These are phyloP conservation scores for Sardinella longiceps DNA, from an alignment of 2,797 vertebrate genomes.

Conservation along the genomic window DNA sequence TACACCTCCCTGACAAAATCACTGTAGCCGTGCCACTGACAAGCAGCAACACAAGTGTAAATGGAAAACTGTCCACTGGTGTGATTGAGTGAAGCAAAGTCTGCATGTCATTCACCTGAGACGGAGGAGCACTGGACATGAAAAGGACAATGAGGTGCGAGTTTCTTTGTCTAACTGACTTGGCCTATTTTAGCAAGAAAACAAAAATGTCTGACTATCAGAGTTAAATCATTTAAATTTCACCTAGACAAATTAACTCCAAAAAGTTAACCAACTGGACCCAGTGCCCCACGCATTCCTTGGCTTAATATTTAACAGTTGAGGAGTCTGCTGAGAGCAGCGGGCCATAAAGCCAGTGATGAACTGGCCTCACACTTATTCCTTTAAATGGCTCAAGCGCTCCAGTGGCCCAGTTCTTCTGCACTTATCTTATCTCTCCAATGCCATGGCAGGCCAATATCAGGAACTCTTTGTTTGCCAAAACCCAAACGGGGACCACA, in stretches of 20 bases:
- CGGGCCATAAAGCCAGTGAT: neutral
- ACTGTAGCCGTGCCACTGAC: no score
- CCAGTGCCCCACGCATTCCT: neutral
- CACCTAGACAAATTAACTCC: neutral
- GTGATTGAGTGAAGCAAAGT: neutral
- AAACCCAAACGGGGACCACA: constrained; percentile 45
- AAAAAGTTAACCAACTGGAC: neutral
- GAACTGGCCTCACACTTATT: neutral
- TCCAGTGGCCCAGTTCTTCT: constrained; percentile 39
- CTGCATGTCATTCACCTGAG: neutral
- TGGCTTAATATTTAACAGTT: constrained; percentile 16
- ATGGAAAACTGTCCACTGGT: neutral
- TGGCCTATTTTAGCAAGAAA: neutral
- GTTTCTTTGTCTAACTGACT: neutral
- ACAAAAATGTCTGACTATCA: neutral
- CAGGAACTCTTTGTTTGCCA: constrained; percentile 63
- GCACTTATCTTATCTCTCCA: constrained; percentile 67
- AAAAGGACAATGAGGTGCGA: neutral
- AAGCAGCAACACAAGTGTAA: no score
- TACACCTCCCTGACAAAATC: neutral
- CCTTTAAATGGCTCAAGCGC: neutral
- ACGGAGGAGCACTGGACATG: neutral
- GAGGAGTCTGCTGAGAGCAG: neutral
- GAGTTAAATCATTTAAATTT: neutral
- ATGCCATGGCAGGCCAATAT: constrained; percentile 55